Conservation (phyloP, 2,888 invertebrate genomes). For the Cyaniris semiargus region DNA sequence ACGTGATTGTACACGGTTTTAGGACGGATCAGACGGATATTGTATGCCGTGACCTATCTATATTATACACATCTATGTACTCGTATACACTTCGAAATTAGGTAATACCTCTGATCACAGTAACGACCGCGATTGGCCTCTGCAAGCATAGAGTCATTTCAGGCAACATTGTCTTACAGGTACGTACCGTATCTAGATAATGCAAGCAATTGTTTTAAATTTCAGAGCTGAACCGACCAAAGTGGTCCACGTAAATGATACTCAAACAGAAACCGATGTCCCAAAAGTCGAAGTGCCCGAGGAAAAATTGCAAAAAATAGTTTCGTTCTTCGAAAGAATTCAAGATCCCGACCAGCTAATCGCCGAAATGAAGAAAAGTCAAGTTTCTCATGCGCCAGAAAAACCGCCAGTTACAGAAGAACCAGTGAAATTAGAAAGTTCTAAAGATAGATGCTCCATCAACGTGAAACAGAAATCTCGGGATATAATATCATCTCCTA, state of each 20-base stretch:
- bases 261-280: conserved; percentile 61
- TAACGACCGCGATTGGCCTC: too few relatives aligned
- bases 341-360: conserved; percentile 55
- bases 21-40: neutral
- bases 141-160: too few relatives aligned
- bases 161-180: too few relatives aligned
- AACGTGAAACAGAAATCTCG: conserved; percentile 41
- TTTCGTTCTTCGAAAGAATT: conserved; percentile 70
- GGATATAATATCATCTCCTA: conserved; percentile 41
- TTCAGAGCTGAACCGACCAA: conserved; percentile 42
- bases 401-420: neutral
- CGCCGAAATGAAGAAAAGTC: conserved; percentile 53
- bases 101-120: too few relatives aligned
- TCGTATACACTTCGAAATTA: neutral
- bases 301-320: conserved; percentile 69
- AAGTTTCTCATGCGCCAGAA: conserved; percentile 48
- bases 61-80: neutral
- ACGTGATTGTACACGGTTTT: too few relatives aligned
- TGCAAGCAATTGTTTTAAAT: neutral
- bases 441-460: conserved; percentile 35
- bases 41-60: neutral
- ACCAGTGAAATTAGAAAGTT: neutral
- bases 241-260: conserved; percentile 49
- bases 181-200: too few relatives aligned
- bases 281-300: conserved; percentile 51